Evolutionary conservation across 2,113 vertebrate species (phyloP).

Genomic region (Equus przewalskii): DNA sequence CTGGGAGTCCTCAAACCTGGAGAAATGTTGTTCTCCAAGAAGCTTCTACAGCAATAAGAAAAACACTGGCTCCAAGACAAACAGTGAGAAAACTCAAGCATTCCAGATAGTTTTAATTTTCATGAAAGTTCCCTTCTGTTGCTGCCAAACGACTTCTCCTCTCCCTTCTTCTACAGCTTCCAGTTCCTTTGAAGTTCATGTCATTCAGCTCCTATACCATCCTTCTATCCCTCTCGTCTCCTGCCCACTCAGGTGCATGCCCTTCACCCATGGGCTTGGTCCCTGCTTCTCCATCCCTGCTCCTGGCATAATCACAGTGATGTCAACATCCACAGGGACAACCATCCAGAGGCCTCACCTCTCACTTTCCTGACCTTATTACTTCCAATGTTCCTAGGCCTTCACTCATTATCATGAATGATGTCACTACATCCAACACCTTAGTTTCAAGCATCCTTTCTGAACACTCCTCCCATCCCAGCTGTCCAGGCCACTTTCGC

Average conservation of each 20-base stretch:
- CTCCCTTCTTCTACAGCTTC: not conserved
- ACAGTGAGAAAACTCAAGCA: not conserved
- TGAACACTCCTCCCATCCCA: not conserved
- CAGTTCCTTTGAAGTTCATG: no score
- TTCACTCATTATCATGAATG: not conserved
- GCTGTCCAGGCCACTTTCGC: not conserved
- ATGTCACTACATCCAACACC: not conserved
- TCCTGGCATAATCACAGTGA: not conserved
- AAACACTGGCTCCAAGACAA: not conserved
- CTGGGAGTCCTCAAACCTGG: not conserved
- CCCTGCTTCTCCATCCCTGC: not conserved
- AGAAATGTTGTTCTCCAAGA: not conserved
- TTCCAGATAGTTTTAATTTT: not conserved
- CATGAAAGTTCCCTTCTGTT: not conserved
- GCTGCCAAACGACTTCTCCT: not conserved
- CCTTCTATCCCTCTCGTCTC: no score
- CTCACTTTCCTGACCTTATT: not conserved
- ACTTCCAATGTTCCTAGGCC: not conserved
- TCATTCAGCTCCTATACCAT: no score
- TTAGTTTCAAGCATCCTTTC: not conserved
- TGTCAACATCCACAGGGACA: not conserved
- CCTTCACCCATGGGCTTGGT: not conserved
- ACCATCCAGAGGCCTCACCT: not conserved
- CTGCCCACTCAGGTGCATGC: no score
- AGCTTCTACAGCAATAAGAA: not conserved